phyloP scores from a whole-genome alignment of 2,797 vertebrate species.

The Coracias cyanogaster region DNA sequence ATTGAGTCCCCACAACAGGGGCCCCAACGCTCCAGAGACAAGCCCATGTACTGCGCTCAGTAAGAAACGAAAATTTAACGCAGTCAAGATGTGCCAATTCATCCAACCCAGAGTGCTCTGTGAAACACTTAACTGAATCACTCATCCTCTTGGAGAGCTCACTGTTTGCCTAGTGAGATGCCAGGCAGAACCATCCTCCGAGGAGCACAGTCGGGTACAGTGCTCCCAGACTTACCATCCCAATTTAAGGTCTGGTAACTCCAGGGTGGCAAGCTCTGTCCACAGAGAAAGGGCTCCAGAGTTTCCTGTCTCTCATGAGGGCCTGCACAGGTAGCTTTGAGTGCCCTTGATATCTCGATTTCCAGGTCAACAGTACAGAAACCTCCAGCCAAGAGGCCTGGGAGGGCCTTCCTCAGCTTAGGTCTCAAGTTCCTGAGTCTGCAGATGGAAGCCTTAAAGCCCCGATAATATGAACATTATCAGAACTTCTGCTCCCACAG shows the following conservation, averaged over 20 bases:
- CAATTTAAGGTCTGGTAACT: not conserved
- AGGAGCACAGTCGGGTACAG: not conserved
- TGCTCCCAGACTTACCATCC: not conserved
- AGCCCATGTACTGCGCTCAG: not conserved
- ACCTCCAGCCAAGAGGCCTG: not conserved
- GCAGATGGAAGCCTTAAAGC: conserved; percentile 59
- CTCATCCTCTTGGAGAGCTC: not conserved
- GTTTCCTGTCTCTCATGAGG: not conserved
- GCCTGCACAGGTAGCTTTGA: not conserved
- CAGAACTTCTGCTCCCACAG: not conserved
- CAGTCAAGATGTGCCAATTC: not conserved
- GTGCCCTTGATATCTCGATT: not conserved
- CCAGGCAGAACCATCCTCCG: not conserved
- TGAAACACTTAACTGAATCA: not conserved
- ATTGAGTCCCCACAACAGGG: not conserved
- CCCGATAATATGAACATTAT: conserved; percentile 52
- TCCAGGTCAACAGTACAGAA: not conserved
- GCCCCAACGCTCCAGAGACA: not conserved
- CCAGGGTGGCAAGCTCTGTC: not conserved
- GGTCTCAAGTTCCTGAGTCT: not conserved
- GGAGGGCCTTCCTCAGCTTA: not conserved
- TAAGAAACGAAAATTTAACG: not conserved
- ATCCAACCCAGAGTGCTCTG: not conserved
- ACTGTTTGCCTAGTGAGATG: not conserved
- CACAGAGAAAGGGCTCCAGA: not conserved